A percentile compares a stretch with the other conserved stretches of the same genome.
Conservation (phyloP, 2,113 vertebrate species). For the Chrysemys picta region DNA sequence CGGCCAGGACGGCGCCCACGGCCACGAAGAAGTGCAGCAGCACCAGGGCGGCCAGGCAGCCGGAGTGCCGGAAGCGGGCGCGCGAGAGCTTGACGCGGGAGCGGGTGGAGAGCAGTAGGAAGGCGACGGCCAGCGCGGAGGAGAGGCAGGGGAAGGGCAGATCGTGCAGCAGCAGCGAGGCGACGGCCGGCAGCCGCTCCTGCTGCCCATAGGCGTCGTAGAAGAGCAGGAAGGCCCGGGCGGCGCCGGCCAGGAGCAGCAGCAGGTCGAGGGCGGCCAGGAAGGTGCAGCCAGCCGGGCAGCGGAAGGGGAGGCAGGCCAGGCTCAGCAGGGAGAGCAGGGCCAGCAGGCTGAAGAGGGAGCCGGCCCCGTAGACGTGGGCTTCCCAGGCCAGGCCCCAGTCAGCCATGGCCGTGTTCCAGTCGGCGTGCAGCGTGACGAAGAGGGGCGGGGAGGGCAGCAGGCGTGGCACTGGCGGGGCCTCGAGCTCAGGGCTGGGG, state of each 20-base stretch:
- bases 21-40: conserved; percentile 80
- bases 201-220: conserved; percentile 86
- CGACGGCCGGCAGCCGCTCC: conserved; percentile 79
- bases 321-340: conserved; percentile 83
- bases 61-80: conserved; percentile 82
- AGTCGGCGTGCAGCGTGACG: conserved; percentile 85
- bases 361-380: conserved; percentile 86
- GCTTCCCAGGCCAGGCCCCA: conserved; percentile 93
- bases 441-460: conserved; percentile 73
- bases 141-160: conserved; percentile 87
- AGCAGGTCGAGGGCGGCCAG: conserved; percentile 84
- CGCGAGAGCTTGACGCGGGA: conserved; percentile 73
- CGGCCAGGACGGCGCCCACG: conserved; percentile 80
- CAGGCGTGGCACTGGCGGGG: conserved; percentile 45
- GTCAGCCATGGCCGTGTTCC: conserved; percentile 86
- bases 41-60: conserved; percentile 78
- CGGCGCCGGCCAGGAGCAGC: conserved; percentile 79
- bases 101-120: conserved; percentile 83
- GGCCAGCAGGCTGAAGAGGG: conserved; percentile 83
- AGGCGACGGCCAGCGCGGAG: conserved; percentile 82
- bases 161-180: conserved; percentile 82
- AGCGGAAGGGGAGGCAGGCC: conserved; percentile 84
- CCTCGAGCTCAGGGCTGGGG: background rate
- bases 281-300: conserved; percentile 82
- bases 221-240: conserved; percentile 84